Conservation (phyloP, 2,888 invertebrate genomes). For the Epinotia demarniana region DNA sequence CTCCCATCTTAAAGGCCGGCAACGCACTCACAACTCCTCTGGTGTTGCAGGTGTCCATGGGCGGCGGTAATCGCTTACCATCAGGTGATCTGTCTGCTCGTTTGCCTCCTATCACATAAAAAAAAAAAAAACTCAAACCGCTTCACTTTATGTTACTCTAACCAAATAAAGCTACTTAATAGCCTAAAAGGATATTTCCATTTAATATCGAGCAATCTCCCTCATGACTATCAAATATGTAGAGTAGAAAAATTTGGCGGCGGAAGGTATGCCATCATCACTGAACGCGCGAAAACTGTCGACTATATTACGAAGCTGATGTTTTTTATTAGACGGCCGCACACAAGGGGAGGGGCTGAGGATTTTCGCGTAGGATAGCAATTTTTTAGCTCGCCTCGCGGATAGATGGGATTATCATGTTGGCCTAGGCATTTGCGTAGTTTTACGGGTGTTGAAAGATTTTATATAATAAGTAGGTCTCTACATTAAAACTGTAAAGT, state of each 20-base stretch:
- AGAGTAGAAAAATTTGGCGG: slow-evolving; percentile 41
- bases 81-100: too few species aligned
- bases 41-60: too few species aligned
- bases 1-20: too few species aligned
- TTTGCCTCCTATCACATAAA: too few species aligned
- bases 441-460: neutral
- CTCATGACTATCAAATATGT: slow-evolving; percentile 43
- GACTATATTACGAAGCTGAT: slow-evolving; percentile 42
- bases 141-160: slow-evolving; percentile 23
- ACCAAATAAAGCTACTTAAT: slow-evolving; percentile 34
- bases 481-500: neutral
- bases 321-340: slow-evolving; percentile 38
- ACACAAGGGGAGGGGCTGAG: slow-evolving; percentile 31
- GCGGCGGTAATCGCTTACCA: too few species aligned
- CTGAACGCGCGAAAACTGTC: slow-evolving; percentile 37
- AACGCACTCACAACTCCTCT: too few species aligned
- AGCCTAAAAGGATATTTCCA: slow-evolving; percentile 34
- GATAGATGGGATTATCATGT: slow-evolving; percentile 22
- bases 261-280: slow-evolving; percentile 42
- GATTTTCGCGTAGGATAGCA: slow-evolving; percentile 32
- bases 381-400: slow-evolving; percentile 19
- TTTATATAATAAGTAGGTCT: neutral
- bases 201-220: slow-evolving; percentile 39
- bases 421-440: slow-evolving; percentile 5
- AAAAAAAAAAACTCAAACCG: too few species aligned